phyloP scores from a whole-genome alignment of 2,113 vertebrate genomes.

The Pheucticus melanocephalus region DNA sequence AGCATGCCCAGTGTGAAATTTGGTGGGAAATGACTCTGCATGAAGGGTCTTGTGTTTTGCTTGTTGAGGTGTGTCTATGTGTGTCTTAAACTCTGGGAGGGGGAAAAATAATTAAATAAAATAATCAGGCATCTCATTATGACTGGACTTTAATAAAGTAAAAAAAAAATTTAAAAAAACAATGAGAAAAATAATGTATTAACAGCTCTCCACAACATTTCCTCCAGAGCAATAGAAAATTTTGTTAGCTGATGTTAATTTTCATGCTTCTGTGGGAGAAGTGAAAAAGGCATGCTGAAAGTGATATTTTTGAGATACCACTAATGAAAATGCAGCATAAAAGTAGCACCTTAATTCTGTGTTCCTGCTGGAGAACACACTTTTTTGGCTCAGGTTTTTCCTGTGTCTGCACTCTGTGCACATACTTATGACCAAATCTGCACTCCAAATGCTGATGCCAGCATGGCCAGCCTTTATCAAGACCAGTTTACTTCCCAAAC shows the following conservation, averaged over 20 bases:
- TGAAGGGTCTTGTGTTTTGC: background rate
- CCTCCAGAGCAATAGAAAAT: slow-evolving; percentile 36
- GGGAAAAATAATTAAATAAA: background rate
- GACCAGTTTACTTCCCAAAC: background rate
- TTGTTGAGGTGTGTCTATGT: background rate
- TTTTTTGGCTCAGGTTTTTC: background rate
- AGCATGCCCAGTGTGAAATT: background rate
- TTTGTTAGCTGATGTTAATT: slow-evolving; percentile 52
- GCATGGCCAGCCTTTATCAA: background rate
- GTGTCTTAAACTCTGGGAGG: background rate
- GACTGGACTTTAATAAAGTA: background rate
- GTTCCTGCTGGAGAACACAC: background rate
- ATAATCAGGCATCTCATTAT: background rate
- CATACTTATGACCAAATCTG: background rate
- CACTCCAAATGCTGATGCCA: background rate
- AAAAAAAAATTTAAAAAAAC: background rate
- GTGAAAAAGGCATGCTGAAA: slow-evolving; percentile 59
- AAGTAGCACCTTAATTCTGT: slow-evolving; percentile 37
- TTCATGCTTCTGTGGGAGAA: slow-evolving; percentile 57
- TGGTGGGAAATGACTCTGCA: background rate
- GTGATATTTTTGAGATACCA: slow-evolving; percentile 49
- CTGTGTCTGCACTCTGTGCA: background rate
- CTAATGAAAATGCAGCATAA: slow-evolving; percentile 59
- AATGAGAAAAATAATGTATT: background rate
- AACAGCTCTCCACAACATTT: background rate